Evolutionary conservation across 2,113 vertebrate genomes (phyloP).

Genomic region (Motacilla tschutschensis): DNA sequence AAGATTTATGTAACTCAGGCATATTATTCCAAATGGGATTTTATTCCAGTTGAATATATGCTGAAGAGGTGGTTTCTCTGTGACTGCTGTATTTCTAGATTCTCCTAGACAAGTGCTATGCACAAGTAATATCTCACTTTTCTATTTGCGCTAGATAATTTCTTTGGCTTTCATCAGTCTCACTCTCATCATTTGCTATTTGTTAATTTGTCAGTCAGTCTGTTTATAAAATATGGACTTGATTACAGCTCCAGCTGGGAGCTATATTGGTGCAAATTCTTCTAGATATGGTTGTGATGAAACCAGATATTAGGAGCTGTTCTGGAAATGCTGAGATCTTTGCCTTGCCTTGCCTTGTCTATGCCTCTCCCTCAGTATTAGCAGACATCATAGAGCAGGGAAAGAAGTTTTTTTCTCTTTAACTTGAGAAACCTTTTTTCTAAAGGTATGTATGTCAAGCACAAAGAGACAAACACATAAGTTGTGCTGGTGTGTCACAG

Average conservation of each 20-base stretch:
- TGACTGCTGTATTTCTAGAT: constrained; percentile 8
- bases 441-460: neutral
- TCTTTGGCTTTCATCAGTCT: neutral
- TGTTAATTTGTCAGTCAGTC: constrained; percentile 15
- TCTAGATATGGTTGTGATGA: neutral
- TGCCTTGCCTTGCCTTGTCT: rapidly evolving
- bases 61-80: neutral
- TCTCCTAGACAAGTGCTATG: neutral
- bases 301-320: neutral
- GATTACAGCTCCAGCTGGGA: constrained; percentile 40
- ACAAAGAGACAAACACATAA: neutral
- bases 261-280: constrained; percentile 38
- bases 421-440: neutral
- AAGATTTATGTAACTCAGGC: neutral
- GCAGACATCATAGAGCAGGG: neutral
- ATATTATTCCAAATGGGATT: neutral
- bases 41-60: neutral
- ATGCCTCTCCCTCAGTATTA: neutral
- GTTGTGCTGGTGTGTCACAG: neutral
- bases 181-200: constrained; percentile 34
- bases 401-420: neutral
- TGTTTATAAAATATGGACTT: constrained; percentile 14
- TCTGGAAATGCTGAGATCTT: neutral
- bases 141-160: constrained; percentile 9
- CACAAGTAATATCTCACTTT: neutral